Evolutionary conservation across 2,888 invertebrate genomes (phyloP).

Genomic region (Tenodera sinensis): DNA sequence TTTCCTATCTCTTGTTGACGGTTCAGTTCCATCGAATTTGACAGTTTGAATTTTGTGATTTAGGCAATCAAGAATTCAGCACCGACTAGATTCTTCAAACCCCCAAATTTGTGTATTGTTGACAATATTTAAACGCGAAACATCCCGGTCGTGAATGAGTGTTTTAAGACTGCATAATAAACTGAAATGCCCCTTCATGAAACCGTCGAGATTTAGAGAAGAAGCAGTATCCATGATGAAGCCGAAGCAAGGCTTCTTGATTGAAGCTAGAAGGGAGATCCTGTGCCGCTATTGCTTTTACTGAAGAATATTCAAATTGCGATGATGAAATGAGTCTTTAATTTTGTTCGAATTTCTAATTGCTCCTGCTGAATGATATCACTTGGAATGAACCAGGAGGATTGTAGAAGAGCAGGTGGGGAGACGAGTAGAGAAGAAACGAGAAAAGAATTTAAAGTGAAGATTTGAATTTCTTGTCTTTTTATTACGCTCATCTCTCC

Average conservation of each 20-base stretch:
- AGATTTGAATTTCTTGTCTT: slow-evolving; percentile 21
- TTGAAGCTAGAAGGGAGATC: background rate
- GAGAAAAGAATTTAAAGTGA: slow-evolving; percentile 21
- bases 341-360: slow-evolving; percentile 29
- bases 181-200: too few species aligned
- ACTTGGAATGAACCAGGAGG: background rate
- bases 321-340: slow-evolving; percentile 30
- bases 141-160: too few species aligned
- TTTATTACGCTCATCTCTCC: slow-evolving; percentile 1
- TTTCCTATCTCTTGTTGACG: too few species aligned
- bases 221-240: background rate
- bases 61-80: too few species aligned
- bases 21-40: too few species aligned
- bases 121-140: too few species aligned
- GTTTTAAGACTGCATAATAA: too few species aligned
- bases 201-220: background rate
- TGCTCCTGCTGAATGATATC: slow-evolving; percentile 27
- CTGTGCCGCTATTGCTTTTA: background rate
- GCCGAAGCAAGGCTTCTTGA: background rate
- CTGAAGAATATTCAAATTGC: slow-evolving; percentile 27
- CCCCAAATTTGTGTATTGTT: too few species aligned
- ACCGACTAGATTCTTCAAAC: too few species aligned
- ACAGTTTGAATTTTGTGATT: too few species aligned
- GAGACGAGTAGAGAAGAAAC: slow-evolving; percentile 8
- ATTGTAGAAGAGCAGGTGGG: background rate